Evolutionary conservation across 2,888 invertebrate genomes (phyloP), one percentile per base, ranked within the genome.

Genomic region (Drosophila siamana): DNA sequence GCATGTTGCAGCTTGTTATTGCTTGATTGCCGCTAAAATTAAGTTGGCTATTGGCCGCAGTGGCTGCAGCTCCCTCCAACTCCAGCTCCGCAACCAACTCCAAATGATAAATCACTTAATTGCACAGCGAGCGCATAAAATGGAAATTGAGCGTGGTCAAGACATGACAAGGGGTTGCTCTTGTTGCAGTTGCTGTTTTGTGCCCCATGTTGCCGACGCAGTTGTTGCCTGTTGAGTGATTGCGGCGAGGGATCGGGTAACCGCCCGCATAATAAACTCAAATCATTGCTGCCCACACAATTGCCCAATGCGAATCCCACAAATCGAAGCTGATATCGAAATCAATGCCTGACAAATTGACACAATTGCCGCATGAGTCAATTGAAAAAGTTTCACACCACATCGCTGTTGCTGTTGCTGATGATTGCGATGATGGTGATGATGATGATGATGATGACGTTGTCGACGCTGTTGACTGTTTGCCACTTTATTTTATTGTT

Each of bases 261-360:
- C 4, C 78, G 78, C 89, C 89, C 83, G 80, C 85, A 89, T 86
- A 79, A 79, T 82, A 77, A 77, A 70, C 87, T 65, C 78, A 40
- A 40, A 30, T 56, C 56, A 70, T 69, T 69, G 74, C 86, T 88
- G 68, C 74, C 79, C 83, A 83, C 79, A 80, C 79, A 76, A 76
- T 66, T 74, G 62, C 60, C 61, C 70, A 69, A 61, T 56, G 41
- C 50, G 64, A 68, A 65, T 60, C 72, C 41, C 76, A 61, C 69
- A 73, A 72, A 74, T 73, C 86, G 71, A 69, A 67, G 80, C 61
- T 66, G 66, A 85, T 86, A 89, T 82, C 80, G 80, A 87, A 85
- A 84, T 86, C 87, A 87, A 89, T 89, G 86, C 85, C 83, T 83
- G 89, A 86, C 85, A 86, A 86, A 86, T 86, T 86, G 89, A 86